Evolutionary conservation across 1,140 invertebrate species (phyloP).

Genomic region (Acromyrmex charruanus): DNA sequence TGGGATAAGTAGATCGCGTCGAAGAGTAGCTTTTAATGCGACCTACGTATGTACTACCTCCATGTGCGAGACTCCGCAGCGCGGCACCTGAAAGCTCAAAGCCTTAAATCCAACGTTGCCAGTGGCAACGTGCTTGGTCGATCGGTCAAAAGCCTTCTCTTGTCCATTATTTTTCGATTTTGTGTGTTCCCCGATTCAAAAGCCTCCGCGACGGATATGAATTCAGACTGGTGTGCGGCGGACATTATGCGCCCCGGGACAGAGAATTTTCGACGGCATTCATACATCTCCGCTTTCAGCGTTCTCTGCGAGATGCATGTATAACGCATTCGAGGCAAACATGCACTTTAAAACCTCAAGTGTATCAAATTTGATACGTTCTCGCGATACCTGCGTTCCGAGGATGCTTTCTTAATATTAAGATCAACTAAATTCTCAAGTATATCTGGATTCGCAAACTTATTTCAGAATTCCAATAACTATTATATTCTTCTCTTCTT

Average conservation of each 20-base stretch:
- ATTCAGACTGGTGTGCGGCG: constrained; percentile 36
- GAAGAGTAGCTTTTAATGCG: constrained; percentile 66
- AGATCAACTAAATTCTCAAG: neutral
- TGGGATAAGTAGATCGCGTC: constrained; percentile 45
- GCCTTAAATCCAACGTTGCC: constrained; percentile 79
- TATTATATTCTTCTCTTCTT: neutral
- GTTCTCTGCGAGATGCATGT: constrained; percentile 12
- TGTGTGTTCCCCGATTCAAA: constrained; percentile 55
- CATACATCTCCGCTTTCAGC: constrained; percentile 47
- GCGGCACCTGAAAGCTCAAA: constrained; percentile 67
- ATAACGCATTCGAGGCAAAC: constrained; percentile 21
- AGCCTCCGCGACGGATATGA: constrained; percentile 39
- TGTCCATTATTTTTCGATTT: constrained; percentile 74
- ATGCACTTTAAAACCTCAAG: constrained; percentile 43
- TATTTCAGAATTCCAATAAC: neutral
- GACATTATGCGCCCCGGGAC: constrained; percentile 19
- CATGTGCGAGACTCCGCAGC: constrained; percentile 38
- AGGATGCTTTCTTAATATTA: neutral
- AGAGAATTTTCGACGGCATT: constrained; percentile 53
- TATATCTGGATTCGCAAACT: neutral
- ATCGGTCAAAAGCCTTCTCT: constrained; percentile 76
- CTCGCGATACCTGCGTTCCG: neutral
- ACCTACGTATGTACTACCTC: constrained; percentile 26
- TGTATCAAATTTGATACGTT: constrained; percentile 20
- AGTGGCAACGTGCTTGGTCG: constrained; percentile 82